phyloP scores from a whole-genome alignment of 2,797 vertebrate species.

The Vespertilio murinus region DNA sequence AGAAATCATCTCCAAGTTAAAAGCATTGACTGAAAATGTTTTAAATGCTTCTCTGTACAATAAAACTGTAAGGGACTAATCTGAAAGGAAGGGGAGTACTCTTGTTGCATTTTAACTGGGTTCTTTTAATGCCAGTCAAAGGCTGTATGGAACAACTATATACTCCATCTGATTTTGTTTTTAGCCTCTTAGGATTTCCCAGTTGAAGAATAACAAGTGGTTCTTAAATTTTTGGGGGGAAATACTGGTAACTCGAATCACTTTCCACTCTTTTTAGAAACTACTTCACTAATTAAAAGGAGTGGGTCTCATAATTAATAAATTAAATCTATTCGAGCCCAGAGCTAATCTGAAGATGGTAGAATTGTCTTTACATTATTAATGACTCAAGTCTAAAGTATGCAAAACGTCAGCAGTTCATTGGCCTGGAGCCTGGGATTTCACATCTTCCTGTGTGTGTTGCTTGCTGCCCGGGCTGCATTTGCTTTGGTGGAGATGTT shows the following conservation, averaged over 20 bases:
- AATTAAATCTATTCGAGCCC: not conserved
- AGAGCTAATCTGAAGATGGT: constrained; percentile 15
- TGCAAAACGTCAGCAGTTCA: constrained; percentile 73
- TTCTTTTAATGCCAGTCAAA: not conserved
- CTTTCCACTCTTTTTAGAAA: not conserved
- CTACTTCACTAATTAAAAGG: not conserved
- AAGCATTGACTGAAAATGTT: not conserved
- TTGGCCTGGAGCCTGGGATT: constrained; percentile 75
- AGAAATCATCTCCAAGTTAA: not conserved
- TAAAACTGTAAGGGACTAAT: not conserved
- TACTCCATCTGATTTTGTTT: not conserved
- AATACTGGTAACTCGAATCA: not conserved
- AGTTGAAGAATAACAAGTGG: not conserved
- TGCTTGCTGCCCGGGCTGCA: not conserved
- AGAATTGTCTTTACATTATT: constrained; percentile 33
- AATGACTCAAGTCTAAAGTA: constrained; percentile 55
- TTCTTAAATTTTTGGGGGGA: not conserved
- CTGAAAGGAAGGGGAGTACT: not conserved
- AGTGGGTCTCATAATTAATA: constrained; percentile 28
- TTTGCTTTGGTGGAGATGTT: constrained; percentile 40
- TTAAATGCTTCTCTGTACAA: not conserved
- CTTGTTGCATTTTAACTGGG: not conserved
- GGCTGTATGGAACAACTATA: not conserved
- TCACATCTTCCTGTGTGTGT: constrained; percentile 61
- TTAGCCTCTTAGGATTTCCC: constrained; percentile 1